Evolutionary conservation across 2,888 invertebrate genomes (phyloP).

Genomic region (Tipula vernalis): DNA sequence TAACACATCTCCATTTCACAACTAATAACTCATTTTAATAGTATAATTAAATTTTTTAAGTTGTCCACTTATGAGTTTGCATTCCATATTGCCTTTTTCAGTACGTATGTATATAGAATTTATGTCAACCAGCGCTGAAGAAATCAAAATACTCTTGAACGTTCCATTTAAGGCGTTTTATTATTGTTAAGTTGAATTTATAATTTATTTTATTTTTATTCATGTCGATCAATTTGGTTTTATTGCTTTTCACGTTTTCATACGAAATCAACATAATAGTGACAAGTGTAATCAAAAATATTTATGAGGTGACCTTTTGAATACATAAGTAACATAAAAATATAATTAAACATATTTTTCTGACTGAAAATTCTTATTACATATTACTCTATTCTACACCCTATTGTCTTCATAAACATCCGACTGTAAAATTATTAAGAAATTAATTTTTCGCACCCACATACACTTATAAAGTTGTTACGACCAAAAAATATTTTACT

Average conservation of each 20-base stretch:
- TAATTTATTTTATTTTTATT: background rate
- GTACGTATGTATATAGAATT: background rate
- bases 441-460: background rate
- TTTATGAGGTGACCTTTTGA: background rate
- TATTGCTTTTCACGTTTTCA: background rate
- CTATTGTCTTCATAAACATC: background rate
- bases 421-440: background rate
- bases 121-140: background rate
- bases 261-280: background rate
- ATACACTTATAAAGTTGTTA: background rate
- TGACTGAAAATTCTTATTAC: no score
- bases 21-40: background rate
- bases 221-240: background rate
- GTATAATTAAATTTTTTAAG: background rate
- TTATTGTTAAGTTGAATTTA: background rate
- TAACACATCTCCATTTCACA: background rate
- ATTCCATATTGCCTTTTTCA: background rate
- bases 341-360: no score
- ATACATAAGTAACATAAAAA: background rate
- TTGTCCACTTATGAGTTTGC: background rate
- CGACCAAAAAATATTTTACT: background rate
- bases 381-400: background rate
- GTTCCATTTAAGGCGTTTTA: background rate
- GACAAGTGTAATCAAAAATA: background rate
- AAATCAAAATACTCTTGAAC: background rate